These are phyloP conservation scores for Malurus alboscapulatus DNA, from an alignment of 2,113 vertebrate species.

Conservation along the genomic window DNA sequence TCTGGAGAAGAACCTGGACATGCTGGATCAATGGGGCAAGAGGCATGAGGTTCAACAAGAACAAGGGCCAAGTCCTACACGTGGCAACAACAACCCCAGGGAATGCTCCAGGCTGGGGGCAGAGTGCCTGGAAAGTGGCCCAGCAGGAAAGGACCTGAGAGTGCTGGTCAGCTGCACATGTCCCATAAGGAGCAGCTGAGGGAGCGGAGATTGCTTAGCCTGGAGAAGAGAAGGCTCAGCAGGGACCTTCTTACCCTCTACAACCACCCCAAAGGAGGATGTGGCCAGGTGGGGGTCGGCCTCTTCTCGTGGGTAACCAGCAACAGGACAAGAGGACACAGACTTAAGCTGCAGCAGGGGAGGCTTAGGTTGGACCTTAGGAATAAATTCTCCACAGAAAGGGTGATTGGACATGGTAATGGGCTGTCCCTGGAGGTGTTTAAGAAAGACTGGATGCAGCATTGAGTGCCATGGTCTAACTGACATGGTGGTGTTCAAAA, in stretches of 20 bases:
- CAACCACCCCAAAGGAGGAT: too few relatives aligned
- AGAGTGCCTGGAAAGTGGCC: neutral
- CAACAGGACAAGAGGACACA: neutral
- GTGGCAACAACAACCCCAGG: neutral
- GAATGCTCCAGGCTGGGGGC: neutral
- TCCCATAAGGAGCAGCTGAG: neutral
- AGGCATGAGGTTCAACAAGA: rapidly evolving
- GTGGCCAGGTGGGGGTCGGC: rapidly evolving
- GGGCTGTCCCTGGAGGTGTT: neutral
- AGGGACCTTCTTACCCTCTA: neutral
- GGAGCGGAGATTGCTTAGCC: neutral
- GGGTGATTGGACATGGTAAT: neutral
- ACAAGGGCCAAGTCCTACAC: rapidly evolving
- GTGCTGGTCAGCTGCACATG: rapidly evolving
- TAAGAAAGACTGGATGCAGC: neutral
- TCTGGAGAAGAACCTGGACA: neutral
- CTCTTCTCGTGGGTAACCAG: neutral
- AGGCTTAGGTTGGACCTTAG: neutral
- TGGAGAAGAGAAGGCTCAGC: neutral
- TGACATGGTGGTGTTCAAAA: neutral
- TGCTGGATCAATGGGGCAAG: rapidly evolving
- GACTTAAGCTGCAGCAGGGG: neutral
- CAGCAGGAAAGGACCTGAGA: neutral
- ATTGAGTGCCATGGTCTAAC: neutral
- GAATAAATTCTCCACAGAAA: neutral